Conservation (phyloP, 2,888 invertebrate genomes). For the Rhorus exstirpatorius region DNA sequence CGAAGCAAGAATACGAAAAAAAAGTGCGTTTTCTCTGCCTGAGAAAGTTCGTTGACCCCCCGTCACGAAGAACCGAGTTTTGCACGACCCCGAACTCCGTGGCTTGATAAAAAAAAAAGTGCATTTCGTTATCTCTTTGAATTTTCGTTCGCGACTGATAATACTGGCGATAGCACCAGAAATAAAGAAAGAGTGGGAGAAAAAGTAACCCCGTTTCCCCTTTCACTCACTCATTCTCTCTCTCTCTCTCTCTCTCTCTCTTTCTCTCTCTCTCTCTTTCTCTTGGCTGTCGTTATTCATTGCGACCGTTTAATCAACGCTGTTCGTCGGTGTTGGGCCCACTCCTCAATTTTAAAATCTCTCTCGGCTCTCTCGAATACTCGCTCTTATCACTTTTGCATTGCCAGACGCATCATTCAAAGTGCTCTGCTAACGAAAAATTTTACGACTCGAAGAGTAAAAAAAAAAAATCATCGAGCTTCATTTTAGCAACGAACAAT, state of each 20-base stretch:
- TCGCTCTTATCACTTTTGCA: conserved; percentile 29
- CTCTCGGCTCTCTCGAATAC: background rate
- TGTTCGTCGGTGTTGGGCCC: too few species aligned
- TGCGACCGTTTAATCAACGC: conserved; percentile 43
- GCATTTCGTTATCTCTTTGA: conserved; percentile 72
- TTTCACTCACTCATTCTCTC: background rate
- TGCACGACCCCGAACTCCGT: conserved; percentile 73
- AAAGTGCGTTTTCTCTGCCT: conserved; percentile 29
- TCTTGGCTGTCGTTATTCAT: conserved; percentile 27
- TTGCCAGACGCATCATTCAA: conserved; percentile 53
- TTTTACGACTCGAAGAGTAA: background rate
- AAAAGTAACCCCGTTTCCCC: conserved; percentile 10
- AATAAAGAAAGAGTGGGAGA: conserved; percentile 12
- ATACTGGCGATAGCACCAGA: conserved; percentile 47
- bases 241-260: conserved; percentile 4
- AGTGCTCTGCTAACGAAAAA: conserved; percentile 8
- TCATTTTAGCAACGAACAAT: background rate
- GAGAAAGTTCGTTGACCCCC: conserved; percentile 76
- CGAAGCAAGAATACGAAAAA: conserved; percentile 16
- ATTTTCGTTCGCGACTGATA: conserved; percentile 62
- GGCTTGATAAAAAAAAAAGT: conserved; percentile 76
- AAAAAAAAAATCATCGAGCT: background rate
- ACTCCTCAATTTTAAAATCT: conserved; percentile 61
- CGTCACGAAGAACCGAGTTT: conserved; percentile 53
- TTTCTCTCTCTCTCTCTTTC: background rate